Evolutionary conservation across 2,888 invertebrate genomes (phyloP).

Genomic region (Seira ritae): DNA sequence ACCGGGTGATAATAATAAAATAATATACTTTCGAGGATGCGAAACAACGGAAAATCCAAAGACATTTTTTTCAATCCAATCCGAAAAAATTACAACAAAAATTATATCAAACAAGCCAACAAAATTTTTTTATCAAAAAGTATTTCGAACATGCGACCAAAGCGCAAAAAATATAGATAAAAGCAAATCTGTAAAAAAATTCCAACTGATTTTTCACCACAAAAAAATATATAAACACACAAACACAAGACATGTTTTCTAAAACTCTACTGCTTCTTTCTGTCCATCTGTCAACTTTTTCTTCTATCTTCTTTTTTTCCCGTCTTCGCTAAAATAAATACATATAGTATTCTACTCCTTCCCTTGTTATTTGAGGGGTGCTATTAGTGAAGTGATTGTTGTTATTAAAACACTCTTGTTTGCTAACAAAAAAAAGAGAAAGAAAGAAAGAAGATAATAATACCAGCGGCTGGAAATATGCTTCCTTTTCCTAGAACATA

Average conservation of each 20-base stretch:
- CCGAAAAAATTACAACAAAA: background rate
- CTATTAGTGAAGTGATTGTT: conserved; percentile 66
- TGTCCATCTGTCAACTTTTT: conserved; percentile 62
- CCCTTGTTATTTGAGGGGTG: conserved; percentile 48
- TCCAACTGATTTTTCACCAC: background rate
- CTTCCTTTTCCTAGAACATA: background rate
- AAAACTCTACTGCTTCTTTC: conserved; percentile 47
- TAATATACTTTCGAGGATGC: conserved; percentile 10
- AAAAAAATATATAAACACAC: conserved; percentile 31
- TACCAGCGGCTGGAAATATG: background rate
- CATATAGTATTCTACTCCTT: too few species aligned
- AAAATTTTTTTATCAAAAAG: too few species aligned
- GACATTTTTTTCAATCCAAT: background rate
- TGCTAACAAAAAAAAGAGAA: background rate
- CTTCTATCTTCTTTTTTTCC: conserved; percentile 26
- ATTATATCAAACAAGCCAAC: too few species aligned
- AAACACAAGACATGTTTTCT: conserved; percentile 26
- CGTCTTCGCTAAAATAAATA: background rate
- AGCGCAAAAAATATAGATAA: background rate
- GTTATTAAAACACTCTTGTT: conserved; percentile 27
- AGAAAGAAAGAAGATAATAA: too few species aligned
- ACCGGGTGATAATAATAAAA: conserved; percentile 61
- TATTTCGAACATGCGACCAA: background rate
- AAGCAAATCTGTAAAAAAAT: background rate
- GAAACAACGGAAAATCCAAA: conserved; percentile 15